These are phyloP conservation scores for Ophthalmolycus amberensis DNA, from an alignment of 2,113 vertebrate species.

Conservation along the genomic window DNA sequence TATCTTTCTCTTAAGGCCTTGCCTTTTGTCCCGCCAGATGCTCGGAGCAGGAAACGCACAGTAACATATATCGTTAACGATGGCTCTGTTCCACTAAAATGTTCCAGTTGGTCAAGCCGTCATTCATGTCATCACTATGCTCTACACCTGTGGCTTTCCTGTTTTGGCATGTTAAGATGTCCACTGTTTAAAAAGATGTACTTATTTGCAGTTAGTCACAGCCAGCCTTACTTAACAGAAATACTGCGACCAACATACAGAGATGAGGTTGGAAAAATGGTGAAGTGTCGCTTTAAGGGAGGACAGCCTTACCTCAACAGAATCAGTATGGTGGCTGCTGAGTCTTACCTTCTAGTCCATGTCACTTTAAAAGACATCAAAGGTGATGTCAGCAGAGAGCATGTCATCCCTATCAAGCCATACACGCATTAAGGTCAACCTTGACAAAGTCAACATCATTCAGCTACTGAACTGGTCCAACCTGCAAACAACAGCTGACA, in stretches of 20 bases:
- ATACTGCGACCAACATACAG: background rate
- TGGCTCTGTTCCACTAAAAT: background rate
- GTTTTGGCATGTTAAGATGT: background rate
- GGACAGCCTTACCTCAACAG: constrained; percentile 28
- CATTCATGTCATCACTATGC: background rate
- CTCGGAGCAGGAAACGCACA: background rate
- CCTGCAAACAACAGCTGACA: constrained; percentile 51
- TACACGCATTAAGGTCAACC: constrained; percentile 65
- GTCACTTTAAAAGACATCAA: constrained; percentile 66
- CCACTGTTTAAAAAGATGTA: background rate
- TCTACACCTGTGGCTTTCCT: background rate
- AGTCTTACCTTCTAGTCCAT: constrained; percentile 51
- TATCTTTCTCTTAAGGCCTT: background rate
- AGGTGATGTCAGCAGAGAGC: constrained; percentile 63
- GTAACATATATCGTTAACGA: background rate
- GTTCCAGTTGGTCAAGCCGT: background rate
- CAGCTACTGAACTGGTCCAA: constrained; percentile 38
- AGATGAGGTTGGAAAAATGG: background rate
- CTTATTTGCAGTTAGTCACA: background rate
- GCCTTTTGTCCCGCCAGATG: background rate
- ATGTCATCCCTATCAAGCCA: constrained; percentile 66
- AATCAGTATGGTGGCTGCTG: constrained; percentile 44
- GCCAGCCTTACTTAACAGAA: background rate
- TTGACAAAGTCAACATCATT: constrained; percentile 65
- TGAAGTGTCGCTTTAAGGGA: constrained; percentile 32